Evolutionary conservation across 2,797 vertebrate genomes (phyloP).

Genomic region (Choloepus didactylus): DNA sequence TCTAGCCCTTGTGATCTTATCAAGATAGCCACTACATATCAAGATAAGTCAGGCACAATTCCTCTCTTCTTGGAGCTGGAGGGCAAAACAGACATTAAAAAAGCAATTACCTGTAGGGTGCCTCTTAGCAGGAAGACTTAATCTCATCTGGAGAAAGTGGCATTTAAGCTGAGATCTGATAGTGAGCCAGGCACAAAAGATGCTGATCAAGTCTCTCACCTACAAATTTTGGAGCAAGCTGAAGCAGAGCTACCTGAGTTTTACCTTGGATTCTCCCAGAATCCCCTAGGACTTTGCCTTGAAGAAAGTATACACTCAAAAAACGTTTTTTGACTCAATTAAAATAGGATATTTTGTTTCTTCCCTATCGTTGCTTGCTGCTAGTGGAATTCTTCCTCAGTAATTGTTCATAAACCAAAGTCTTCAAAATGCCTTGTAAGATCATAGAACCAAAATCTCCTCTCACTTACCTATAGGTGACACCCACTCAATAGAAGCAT

Average conservation of each 20-base stretch:
- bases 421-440: not conserved
- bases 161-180: conserved; percentile 32
- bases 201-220: not conserved
- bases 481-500: conserved; percentile 59
- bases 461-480: conserved; percentile 49
- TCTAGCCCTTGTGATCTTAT: not conserved
- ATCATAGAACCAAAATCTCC: conserved; percentile 46
- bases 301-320: not conserved
- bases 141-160: conserved; percentile 22
- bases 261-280: not conserved
- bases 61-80: not conserved
- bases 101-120: not conserved
- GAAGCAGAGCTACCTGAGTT: not conserved
- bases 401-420: not conserved
- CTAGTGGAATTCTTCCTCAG: conserved; percentile 42
- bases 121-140: not conserved
- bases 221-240: not conserved
- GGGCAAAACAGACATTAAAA: not conserved
- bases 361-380: not conserved
- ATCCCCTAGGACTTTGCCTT: not conserved
- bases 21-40: not conserved
- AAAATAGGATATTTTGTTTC: conserved; percentile 9
- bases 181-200: not conserved
- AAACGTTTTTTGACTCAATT: not conserved
- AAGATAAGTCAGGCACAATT: not conserved